phyloP scores from a whole-genome alignment of 2,888 invertebrate species.

The Dasysyrphus tricinctus region DNA sequence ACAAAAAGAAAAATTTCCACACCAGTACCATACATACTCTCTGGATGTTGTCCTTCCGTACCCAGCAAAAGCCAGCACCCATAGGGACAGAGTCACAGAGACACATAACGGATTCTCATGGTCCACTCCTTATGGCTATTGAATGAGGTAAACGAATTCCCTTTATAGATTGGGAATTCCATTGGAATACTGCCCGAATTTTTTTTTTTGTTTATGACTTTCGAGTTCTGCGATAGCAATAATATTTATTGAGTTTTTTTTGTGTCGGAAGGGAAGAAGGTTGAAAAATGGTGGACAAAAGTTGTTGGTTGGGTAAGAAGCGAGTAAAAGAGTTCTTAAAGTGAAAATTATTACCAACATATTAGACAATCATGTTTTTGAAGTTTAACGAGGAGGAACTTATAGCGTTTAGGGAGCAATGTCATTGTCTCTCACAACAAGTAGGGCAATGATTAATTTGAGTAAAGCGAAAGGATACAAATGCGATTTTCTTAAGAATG shows the following conservation, averaged over 20 bases:
- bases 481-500: neutral
- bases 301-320: neutral
- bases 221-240: slow-evolving; percentile 58
- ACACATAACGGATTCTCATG: slow-evolving; percentile 5
- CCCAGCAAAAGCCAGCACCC: neutral
- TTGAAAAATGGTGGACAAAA: neutral
- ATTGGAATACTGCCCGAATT: slow-evolving; percentile 69
- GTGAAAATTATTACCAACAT: neutral
- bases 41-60: slow-evolving; percentile 1
- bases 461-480: neutral
- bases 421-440: neutral
- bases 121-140: slow-evolving; percentile 57
- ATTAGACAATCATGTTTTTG: neutral
- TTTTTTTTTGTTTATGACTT: slow-evolving; percentile 34
- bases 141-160: slow-evolving; percentile 66
- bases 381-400: neutral
- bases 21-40: neutral
- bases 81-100: neutral
- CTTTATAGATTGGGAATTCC: slow-evolving; percentile 59
- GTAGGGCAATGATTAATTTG: neutral
- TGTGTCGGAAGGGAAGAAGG: neutral
- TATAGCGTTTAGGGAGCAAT: neutral
- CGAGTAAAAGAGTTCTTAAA: neutral
- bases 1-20: neutral
- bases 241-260: slow-evolving; percentile 63